These are phyloP conservation scores for Clavelina lepadiformis DNA, from an alignment of 23 tunicate genomes.

Conservation along the genomic window DNA sequence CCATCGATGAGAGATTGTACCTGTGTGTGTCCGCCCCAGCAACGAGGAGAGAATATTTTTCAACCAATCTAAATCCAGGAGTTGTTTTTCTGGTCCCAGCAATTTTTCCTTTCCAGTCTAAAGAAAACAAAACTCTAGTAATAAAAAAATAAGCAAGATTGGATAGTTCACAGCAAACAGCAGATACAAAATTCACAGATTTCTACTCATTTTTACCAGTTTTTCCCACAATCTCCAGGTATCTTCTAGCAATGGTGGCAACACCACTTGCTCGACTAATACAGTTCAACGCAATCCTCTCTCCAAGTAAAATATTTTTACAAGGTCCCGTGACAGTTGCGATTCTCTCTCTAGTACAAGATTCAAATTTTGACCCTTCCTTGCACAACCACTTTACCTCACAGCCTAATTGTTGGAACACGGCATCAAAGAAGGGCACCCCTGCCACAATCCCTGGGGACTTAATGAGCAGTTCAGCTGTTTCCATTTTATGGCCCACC, in stretches of 20 bases:
- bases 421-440: constrained; percentile 55
- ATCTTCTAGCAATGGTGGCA: constrained; percentile 26
- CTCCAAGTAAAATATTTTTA: constrained; percentile 47
- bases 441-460: constrained; percentile 51
- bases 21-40: constrained; percentile 77
- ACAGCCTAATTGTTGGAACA: constrained; percentile 43
- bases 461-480: constrained; percentile 51
- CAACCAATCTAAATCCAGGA: constrained; percentile 79
- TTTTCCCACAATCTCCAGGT: constrained; percentile 1
- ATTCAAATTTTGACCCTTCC: constrained; percentile 5
- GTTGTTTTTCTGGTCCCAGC: constrained; percentile 78
- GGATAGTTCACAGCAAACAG: neutral
- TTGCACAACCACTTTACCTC: constrained; percentile 22
- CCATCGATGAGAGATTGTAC: constrained; percentile 62
- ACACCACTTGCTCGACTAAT: constrained; percentile 58
- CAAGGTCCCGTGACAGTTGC: constrained; percentile 31
- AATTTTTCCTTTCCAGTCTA: constrained; percentile 59
- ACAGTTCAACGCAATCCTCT: constrained; percentile 62
- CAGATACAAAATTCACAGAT: too few species aligned
- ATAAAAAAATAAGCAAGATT: neutral
- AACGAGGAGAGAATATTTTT: constrained; percentile 61
- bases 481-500: constrained; percentile 22
- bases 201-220: constrained; percentile 16
- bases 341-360: neutral
- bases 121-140: neutral